Conservation (phyloP, 2,888 invertebrate species). For the Capitulum mitella region DNA sequence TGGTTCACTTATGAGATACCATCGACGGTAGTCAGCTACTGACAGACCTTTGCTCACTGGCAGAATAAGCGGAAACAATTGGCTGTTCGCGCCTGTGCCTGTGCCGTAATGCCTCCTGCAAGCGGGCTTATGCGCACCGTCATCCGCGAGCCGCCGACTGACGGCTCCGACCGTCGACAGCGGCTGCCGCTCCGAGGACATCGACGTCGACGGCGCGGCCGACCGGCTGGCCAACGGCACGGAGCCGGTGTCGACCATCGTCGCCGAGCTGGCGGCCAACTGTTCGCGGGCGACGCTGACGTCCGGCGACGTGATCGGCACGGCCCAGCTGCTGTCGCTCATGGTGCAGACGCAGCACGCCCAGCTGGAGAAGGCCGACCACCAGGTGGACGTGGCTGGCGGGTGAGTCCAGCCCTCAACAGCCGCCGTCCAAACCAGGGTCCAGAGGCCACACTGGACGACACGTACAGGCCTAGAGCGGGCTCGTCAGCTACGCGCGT, state of each 20-base stretch:
- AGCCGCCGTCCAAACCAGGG: no score
- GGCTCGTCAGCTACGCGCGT: no score
- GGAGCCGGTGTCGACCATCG: not conserved
- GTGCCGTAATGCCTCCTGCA: not conserved
- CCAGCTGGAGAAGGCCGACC: not conserved
- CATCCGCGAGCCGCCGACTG: not conserved
- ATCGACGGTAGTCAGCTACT: no score
- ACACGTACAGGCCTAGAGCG: no score
- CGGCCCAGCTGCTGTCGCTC: not conserved
- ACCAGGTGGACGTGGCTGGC: not conserved
- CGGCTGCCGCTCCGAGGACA: not conserved
- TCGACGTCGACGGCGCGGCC: not conserved
- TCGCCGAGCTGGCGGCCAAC: not conserved
- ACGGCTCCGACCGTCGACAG: not conserved
- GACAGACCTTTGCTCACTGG: no score
- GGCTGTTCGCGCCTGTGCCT: not conserved
- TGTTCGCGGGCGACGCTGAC: not conserved
- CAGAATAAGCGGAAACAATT: not conserved
- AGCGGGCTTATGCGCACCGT: not conserved
- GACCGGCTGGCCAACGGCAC: not conserved
- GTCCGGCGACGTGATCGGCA: not conserved
- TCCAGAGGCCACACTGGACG: no score
- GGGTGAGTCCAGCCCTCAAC: no score
- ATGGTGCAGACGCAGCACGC: not conserved
- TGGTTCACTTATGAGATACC: no score